phyloP scores from a whole-genome alignment of 2,888 invertebrate genomes.

The Elysia crispata region DNA sequence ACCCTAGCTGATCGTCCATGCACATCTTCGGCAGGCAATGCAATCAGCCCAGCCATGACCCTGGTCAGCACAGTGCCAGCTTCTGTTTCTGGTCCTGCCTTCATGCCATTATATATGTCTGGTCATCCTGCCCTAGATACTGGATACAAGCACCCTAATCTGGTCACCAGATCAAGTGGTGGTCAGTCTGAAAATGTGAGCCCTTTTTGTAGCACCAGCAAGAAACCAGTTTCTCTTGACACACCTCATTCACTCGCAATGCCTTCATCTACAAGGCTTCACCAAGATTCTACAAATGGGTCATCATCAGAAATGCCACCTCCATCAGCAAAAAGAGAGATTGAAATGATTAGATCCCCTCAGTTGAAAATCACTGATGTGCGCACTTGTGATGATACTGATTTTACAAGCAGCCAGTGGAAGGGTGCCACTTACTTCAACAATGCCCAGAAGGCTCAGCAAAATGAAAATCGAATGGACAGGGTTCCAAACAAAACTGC shows the following conservation, averaged over 20 bases:
- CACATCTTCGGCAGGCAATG: background rate
- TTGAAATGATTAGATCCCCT: background rate
- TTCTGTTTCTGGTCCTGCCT: background rate
- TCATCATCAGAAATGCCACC: background rate
- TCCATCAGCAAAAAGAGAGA: background rate
- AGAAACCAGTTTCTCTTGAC: background rate
- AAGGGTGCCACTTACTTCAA: background rate
- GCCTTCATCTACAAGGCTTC: background rate
- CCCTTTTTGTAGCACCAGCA: background rate
- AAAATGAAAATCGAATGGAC: background rate
- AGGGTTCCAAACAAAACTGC: background rate
- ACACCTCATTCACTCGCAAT: background rate
- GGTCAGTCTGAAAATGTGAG: too few relatives aligned
- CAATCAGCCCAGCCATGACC: background rate
- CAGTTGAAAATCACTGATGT: constrained; percentile 36
- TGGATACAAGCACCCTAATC: background rate
- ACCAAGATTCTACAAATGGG: background rate
- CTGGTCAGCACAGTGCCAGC: background rate
- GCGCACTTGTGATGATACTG: constrained; percentile 13
- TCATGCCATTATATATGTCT: background rate
- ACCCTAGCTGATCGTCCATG: constrained; percentile 1
- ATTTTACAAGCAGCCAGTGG: constrained; percentile 1
- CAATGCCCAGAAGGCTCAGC: background rate
- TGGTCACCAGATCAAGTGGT: background rate
- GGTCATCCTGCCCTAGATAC: background rate